phyloP scores from a whole-genome alignment of 2,113 vertebrate species.

The Gallinago undulata region DNA sequence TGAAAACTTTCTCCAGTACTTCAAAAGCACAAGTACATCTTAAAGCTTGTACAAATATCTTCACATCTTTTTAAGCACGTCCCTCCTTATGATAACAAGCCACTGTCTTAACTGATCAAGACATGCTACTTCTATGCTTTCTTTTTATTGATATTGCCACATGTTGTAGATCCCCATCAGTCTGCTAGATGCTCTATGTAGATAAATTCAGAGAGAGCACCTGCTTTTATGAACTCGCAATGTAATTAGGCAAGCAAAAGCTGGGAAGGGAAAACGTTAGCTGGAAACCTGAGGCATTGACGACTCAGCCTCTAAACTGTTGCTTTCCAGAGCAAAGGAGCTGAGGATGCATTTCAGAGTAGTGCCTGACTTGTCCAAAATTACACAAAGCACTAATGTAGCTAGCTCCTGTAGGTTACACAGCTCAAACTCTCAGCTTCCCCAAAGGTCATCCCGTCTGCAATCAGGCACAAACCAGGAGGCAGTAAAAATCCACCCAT shows the following conservation, averaged over 20 bases:
- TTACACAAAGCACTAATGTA: background rate
- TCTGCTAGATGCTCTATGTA: rapidly evolving
- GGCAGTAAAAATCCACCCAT: background rate
- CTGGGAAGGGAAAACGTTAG: background rate
- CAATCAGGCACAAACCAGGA: background rate
- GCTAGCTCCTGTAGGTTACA: background rate
- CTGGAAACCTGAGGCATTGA: background rate
- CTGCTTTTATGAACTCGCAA: background rate
- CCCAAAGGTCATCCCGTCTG: background rate
- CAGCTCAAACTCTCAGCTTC: background rate
- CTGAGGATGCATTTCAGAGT: background rate
- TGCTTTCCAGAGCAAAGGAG: background rate
- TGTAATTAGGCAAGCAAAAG: background rate
- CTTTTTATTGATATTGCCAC: background rate
- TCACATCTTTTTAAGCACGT: background rate
- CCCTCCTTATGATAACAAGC: background rate
- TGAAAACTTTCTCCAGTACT: background rate
- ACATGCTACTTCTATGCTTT: background rate
- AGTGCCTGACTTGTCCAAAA: background rate
- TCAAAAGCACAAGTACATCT: background rate
- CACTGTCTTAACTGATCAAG: background rate
- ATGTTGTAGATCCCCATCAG: rapidly evolving
- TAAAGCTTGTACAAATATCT: background rate
- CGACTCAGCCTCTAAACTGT: background rate
- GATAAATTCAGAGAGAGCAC: background rate